Conservation (phyloP, 2,113 vertebrate species). For the Muntiacus muntjak region DNA sequence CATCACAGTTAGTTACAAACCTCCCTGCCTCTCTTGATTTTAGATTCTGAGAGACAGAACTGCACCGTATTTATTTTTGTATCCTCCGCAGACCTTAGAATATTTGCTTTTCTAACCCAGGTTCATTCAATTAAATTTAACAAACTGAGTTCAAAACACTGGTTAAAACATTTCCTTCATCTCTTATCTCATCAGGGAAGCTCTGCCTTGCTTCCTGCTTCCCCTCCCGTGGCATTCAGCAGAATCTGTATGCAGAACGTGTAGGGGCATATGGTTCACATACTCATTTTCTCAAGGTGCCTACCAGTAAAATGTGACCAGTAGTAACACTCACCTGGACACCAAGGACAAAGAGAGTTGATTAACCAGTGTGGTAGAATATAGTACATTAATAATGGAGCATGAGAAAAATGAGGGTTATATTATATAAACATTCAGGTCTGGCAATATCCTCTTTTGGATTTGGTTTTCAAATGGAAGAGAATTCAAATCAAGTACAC, state of each 20-base stretch:
- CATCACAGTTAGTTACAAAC: neutral
- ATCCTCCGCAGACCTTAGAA: neutral
- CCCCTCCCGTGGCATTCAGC: neutral
- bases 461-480: constrained; percentile 20
- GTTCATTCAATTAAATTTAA: constrained; percentile 26
- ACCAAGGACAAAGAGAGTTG: constrained; percentile 21
- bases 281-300: neutral
- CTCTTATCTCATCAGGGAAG: neutral
- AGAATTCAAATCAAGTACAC: neutral
- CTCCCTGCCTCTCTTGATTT: neutral
- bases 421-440: neutral
- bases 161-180: neutral
- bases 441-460: neutral
- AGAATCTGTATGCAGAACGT: neutral
- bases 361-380: neutral
- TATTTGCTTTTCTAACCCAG: neutral
- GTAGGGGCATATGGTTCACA: neutral
- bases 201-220: neutral
- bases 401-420: neutral
- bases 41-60: neutral
- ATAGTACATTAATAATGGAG: neutral
- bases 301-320: neutral
- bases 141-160: neutral
- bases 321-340: neutral
- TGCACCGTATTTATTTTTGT: neutral